Percentiles rank a stretch among this genome's conserved stretches.
These are phyloP conservation scores for Pleuronectes platessa DNA, from an alignment of 2,113 vertebrate species.

Conservation along the genomic window DNA sequence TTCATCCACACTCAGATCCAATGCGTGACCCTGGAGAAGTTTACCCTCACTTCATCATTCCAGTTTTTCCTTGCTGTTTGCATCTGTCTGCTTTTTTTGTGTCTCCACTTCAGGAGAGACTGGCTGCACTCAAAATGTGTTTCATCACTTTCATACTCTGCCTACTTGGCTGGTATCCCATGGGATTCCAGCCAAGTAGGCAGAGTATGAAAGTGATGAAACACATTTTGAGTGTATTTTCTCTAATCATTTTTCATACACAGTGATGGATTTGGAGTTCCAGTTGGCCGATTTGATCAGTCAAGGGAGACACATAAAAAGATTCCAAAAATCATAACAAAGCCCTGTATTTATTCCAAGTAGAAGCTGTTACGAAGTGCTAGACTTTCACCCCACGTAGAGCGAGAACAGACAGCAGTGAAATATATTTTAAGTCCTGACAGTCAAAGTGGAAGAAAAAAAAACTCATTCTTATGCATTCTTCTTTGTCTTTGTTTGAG, in stretches of 20 bases:
- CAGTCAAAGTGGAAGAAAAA: constrained; percentile 16
- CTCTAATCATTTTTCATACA: constrained; percentile 52
- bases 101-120: not conserved
- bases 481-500: constrained; percentile 59
- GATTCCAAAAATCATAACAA: constrained; percentile 24
- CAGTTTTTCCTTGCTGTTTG: not conserved
- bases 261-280: constrained; percentile 37
- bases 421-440: constrained; percentile 40
- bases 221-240: constrained; percentile 45
- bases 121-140: constrained; percentile 24
- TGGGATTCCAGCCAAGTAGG: not conserved
- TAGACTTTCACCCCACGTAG: constrained; percentile 41
- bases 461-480: constrained; percentile 26
- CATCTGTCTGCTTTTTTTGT: not conserved
- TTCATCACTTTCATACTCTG: constrained; percentile 52
- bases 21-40: constrained; percentile 4
- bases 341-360: constrained; percentile 40
- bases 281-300: constrained; percentile 36
- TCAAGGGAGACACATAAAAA: constrained; percentile 42
- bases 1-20: constrained; percentile 24
- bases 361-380: constrained; percentile 8
- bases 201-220: constrained; percentile 52
- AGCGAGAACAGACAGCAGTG: constrained; percentile 15
- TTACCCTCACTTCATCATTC: not conserved
- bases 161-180: not conserved